These are phyloP conservation scores for Mus musculus DNA, from an alignment of 2,113 vertebrate species.

Conservation along the genomic window GRCm39 chr13:11472501-11473000, in stretches of 20 bases:
- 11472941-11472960: background rate
- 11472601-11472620: accelerated
- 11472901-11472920: background rate
- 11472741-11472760: background rate
- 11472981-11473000: background rate
- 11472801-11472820: background rate
- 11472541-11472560: background rate
- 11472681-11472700: too few species aligned
- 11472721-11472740: background rate
- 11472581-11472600: background rate
- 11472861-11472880: background rate
- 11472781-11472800: background rate
- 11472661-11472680: background rate
- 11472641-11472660: too few species aligned
- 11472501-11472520: background rate
- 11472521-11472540: background rate
- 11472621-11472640: background rate
- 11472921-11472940: background rate
- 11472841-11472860: background rate
- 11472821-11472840: background rate
- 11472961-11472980: background rate
- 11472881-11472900: background rate
- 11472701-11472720: background rate
- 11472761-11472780: background rate
- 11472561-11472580: background rate